Evolutionary conservation across 1,140 invertebrate genomes (phyloP).

Genomic region (Drosophila triauraria): DNA sequence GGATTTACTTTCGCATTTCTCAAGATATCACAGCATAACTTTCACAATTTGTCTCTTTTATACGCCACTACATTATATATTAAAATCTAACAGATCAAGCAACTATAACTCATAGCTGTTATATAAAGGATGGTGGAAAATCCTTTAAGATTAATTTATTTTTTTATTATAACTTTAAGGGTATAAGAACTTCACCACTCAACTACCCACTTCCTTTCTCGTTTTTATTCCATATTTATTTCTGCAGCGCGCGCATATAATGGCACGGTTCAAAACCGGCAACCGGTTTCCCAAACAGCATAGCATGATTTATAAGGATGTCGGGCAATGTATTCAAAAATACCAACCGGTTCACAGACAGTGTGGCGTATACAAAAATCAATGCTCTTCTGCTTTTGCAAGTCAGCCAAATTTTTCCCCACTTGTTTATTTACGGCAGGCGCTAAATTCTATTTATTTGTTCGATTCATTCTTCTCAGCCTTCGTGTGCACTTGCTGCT

Average conservation of each 20-base stretch:
- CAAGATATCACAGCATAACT: background rate
- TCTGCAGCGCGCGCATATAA: slow-evolving; percentile 40
- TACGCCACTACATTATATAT: background rate
- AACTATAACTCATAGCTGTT: background rate
- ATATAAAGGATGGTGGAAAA: background rate
- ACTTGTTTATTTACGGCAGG: slow-evolving; percentile 29
- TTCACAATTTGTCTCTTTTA: background rate
- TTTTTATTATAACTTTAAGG: background rate
- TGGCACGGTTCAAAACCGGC: slow-evolving; percentile 2
- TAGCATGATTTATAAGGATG: slow-evolving; percentile 47
- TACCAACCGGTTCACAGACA: slow-evolving; percentile 31
- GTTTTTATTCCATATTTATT: slow-evolving; percentile 15
- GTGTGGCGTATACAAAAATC: background rate
- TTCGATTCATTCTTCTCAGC: slow-evolving; percentile 13
- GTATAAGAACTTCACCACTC: background rate
- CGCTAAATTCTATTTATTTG: slow-evolving; percentile 10
- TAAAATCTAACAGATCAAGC: background rate
- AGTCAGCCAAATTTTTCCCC: slow-evolving; percentile 34
- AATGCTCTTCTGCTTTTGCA: slow-evolving; percentile 27
- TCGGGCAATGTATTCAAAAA: slow-evolving; percentile 39
- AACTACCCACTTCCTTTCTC: background rate
- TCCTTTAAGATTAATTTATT: background rate
- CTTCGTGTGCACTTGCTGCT: slow-evolving; percentile 34
- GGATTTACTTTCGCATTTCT: background rate
- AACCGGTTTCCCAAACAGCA: slow-evolving; percentile 35